Conservation (phyloP, 2,888 invertebrate species). For the Tetramorium bicarinatum region DNA sequence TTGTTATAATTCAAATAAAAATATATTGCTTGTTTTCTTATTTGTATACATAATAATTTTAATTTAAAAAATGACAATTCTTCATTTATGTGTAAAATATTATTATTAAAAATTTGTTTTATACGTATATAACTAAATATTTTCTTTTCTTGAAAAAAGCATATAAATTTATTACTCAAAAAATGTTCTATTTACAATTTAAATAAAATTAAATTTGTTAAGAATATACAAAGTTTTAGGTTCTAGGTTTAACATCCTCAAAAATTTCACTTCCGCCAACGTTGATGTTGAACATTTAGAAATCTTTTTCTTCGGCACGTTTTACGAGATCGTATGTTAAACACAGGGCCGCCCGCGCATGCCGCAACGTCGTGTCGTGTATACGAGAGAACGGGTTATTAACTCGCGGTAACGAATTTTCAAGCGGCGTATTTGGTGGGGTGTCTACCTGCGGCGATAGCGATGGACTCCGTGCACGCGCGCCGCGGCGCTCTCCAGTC, state of each 20-base stretch:
- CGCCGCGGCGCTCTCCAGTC: constrained; percentile 81
- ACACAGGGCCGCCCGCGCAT: constrained; percentile 63
- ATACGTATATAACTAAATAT: background rate
- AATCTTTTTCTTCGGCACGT: constrained; percentile 3
- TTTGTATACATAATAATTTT: background rate
- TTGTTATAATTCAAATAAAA: background rate
- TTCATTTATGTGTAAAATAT: background rate
- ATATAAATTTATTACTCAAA: background rate
- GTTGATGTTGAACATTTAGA: background rate
- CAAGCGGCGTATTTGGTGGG: constrained; percentile 79
- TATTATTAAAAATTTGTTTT: background rate
- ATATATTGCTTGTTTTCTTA: background rate
- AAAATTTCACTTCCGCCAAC: background rate
- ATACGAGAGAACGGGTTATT: constrained; percentile 67
- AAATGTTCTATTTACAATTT: background rate
- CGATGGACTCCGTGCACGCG: constrained; percentile 78
- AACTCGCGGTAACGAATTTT: constrained; percentile 73
- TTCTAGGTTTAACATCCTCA: background rate
- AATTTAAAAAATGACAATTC: background rate
- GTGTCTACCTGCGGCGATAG: constrained; percentile 80
- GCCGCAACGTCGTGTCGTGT: constrained; percentile 43
- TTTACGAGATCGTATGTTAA: constrained; percentile 18
- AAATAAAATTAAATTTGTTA: background rate
- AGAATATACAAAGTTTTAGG: background rate
- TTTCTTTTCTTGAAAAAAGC: background rate